Evolutionary conservation across 2,888 invertebrate species (phyloP).

Genomic region (Conomelus anceps): DNA sequence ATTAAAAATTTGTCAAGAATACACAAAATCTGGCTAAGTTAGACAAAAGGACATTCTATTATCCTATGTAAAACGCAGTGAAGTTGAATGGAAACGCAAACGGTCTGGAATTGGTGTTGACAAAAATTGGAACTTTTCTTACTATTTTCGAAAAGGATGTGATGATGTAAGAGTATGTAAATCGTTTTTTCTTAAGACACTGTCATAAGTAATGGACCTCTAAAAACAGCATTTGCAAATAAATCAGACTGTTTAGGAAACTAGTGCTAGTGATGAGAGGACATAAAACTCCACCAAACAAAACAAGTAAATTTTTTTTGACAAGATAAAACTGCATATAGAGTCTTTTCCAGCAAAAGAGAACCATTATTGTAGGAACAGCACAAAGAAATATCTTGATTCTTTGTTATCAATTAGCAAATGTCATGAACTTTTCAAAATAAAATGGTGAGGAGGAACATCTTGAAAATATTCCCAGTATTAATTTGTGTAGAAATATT

Average conservation of each 20-base stretch:
- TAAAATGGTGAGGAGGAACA: neutral
- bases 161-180: constrained; percentile 15
- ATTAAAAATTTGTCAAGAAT: constrained; percentile 10
- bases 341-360: constrained; percentile 6
- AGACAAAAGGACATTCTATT: constrained; percentile 10
- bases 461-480: neutral
- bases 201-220: constrained; percentile 20
- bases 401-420: neutral
- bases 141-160: constrained; percentile 2
- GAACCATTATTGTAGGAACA: constrained; percentile 14
- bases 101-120: neutral
- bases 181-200: constrained; percentile 6
- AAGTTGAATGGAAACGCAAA: constrained; percentile 7
- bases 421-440: constrained; percentile 8
- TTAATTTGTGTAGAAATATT: constrained; percentile 5
- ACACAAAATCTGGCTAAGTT: neutral
- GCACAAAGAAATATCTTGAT: constrained; percentile 5
- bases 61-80: constrained; percentile 1
- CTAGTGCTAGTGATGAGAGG: constrained; percentile 3
- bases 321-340: neutral
- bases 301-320: neutral
- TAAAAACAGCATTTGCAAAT: constrained; percentile 3
- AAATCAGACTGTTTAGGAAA: neutral
- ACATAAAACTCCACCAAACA: constrained; percentile 16
- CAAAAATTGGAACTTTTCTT: constrained; percentile 4